These are phyloP conservation scores for Meloe dianella DNA, from an alignment of 2,888 invertebrate genomes.

Conservation along the genomic window DNA sequence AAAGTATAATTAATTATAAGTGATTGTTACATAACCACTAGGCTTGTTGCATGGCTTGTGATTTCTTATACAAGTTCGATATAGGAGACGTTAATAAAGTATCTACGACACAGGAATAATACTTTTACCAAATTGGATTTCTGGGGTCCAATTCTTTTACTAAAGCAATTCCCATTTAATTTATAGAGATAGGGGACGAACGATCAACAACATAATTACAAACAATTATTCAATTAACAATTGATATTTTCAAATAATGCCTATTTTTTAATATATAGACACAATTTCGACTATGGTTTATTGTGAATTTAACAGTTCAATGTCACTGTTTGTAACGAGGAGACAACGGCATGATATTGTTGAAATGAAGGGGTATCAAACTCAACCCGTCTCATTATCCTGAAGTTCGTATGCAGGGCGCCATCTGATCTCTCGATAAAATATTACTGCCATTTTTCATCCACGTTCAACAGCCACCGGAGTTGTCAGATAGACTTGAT, in stretches of 20 bases:
- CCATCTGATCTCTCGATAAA: slow-evolving; percentile 62
- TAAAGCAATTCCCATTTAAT: neutral
- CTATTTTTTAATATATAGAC: neutral
- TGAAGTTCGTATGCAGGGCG: slow-evolving; percentile 60
- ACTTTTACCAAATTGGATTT: neutral
- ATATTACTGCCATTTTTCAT: slow-evolving; percentile 62
- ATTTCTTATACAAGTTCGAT: slow-evolving; percentile 40
- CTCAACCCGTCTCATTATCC: slow-evolving; percentile 60
- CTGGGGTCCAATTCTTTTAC: neutral
- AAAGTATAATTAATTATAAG: slow-evolving; percentile 52
- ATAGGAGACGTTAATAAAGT: slow-evolving; percentile 8
- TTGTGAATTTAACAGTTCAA: slow-evolving; percentile 39
- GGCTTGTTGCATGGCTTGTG: slow-evolving; percentile 49
- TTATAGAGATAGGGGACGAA: neutral
- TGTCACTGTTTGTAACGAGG: slow-evolving; percentile 49
- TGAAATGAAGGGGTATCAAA: slow-evolving; percentile 55
- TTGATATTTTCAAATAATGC: neutral
- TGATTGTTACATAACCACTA: slow-evolving; percentile 50
- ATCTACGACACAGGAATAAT: neutral
- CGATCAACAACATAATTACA: neutral
- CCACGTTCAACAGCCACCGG: slow-evolving; percentile 58
- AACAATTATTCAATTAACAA: neutral
- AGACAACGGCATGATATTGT: slow-evolving; percentile 41
- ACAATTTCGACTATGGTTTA: slow-evolving; percentile 1
- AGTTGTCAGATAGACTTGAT: slow-evolving; percentile 60